A percentile compares a stretch with the other conserved stretches of the same genome.
These are phyloP conservation scores for Coluber constrictor DNA, from an alignment of 2,797 vertebrate genomes.

Conservation along the genomic window DNA sequence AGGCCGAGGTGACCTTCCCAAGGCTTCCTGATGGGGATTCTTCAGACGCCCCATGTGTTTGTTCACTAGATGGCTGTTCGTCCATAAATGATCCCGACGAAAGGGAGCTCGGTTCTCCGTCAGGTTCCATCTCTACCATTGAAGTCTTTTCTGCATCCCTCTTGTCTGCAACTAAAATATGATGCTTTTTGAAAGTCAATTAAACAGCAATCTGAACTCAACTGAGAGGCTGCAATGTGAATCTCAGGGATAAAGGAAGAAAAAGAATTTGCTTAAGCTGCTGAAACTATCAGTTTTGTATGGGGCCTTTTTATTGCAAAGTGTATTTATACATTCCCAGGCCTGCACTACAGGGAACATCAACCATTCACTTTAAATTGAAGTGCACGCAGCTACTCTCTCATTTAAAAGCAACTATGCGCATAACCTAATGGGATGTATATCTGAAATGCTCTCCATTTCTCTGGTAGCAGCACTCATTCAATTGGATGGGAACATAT, in stretches of 20 bases:
- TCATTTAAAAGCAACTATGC: background rate
- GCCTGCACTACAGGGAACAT: background rate
- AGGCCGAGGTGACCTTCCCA: background rate
- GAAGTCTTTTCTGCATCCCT: fast-evolving
- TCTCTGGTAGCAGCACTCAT: background rate
- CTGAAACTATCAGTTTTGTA: background rate
- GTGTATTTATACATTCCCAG: background rate
- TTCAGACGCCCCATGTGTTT: background rate
- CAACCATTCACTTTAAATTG: background rate
- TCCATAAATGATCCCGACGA: background rate
- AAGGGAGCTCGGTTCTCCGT: background rate
- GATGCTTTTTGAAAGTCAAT: background rate
- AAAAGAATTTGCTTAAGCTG: background rate
- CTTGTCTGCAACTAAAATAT: background rate
- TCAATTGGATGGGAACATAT: background rate
- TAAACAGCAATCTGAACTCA: background rate
- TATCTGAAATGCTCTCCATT: background rate
- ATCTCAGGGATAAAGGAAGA: background rate
- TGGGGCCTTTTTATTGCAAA: background rate
- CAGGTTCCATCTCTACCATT: constrained; percentile 1
- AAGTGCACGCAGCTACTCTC: background rate
- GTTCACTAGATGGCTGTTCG: background rate
- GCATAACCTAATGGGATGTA: background rate
- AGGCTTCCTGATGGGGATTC: background rate
- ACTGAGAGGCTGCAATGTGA: background rate